Base-by-base conservation (phyloP, 1,140 invertebrate genomes). In the Pemphigus obesinymphae region DNA sequence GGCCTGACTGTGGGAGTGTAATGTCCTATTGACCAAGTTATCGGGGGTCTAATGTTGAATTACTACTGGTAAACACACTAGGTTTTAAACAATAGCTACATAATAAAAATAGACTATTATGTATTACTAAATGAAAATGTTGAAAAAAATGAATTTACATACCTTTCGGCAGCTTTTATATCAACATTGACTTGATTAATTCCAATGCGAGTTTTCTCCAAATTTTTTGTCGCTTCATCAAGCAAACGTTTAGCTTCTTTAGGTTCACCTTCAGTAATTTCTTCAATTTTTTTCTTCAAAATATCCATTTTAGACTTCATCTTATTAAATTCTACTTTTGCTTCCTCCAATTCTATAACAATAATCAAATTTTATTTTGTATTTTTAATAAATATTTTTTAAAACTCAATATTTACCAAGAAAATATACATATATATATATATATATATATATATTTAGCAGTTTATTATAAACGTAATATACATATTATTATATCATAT, bases 101-200 rank as follows among this genome's bases (percentile, higher is more conserved):
- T n/a, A n/a, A n/a, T n/a, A n/a, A n/a, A n/a, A n/a, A n/a, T n/a
- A n/a, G n/a, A n/a, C n/a, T n/a, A n/a, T n/a, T n/a, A n/a, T n/a
- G n/a, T n/a, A n/a, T n/a, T n/a, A n/a, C n/a, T n/a, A n/a, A n/a
- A n/a, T n/a, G n/a, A n/a, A n/a, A 3, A 50, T 20, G 4, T 2
- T 50, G 15, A 50, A 17, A 50, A 50, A 50, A 50, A 50, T 55
- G 26, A 83, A 82, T 23, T 43, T 13, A 43, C 13, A 84, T 82
- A 93, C 92, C 92, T 92, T 85, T 93, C 90, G 1, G 94, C 90
- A 15, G 94, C 93, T 85, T 94, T 96, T n/a, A 96, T 91, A 5
- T 91, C 93, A 4, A 96, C 94, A 78, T 91, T 92, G 3, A 95
- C 86, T 83, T 93, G 92, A 0, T 92, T 93, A 6, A 96, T 91